Percentiles rank a stretch among this genome's conserved stretches.
These are phyloP conservation scores for Motacilla tschutschensis DNA, from an alignment of 2,113 vertebrate genomes.

Conservation along the genomic window DNA sequence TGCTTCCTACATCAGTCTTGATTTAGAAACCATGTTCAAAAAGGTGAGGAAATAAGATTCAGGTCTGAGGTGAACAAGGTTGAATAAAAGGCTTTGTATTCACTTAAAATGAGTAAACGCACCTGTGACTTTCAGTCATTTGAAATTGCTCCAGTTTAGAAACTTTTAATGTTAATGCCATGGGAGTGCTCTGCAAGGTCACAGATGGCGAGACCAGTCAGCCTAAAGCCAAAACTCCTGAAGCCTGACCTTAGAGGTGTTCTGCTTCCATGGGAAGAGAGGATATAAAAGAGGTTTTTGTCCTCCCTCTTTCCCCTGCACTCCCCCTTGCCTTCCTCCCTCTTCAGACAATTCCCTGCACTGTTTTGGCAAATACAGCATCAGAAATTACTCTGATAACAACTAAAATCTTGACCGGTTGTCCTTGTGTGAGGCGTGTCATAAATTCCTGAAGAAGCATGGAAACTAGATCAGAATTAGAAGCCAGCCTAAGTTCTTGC, in stretches of 20 bases:
- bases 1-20: neutral
- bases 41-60: neutral
- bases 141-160: neutral
- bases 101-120: neutral
- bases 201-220: rapidly evolving
- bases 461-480: neutral
- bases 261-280: neutral
- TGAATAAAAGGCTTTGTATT: neutral
- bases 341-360: neutral
- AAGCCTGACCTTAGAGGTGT: neutral
- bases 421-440: neutral
- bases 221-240: neutral
- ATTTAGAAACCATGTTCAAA: neutral
- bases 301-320: neutral
- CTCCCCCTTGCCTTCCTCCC: neutral
- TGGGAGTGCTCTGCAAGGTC: neutral
- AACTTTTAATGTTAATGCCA: neutral
- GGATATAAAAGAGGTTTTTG: neutral
- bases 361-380: neutral
- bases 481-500: neutral
- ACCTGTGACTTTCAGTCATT: neutral
- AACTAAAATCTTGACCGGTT: neutral
- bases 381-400: neutral
- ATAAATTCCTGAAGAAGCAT: neutral
- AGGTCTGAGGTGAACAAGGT: neutral